Conservation (phyloP, 1,140 invertebrate genomes). For the Uloborus diversus region DNA sequence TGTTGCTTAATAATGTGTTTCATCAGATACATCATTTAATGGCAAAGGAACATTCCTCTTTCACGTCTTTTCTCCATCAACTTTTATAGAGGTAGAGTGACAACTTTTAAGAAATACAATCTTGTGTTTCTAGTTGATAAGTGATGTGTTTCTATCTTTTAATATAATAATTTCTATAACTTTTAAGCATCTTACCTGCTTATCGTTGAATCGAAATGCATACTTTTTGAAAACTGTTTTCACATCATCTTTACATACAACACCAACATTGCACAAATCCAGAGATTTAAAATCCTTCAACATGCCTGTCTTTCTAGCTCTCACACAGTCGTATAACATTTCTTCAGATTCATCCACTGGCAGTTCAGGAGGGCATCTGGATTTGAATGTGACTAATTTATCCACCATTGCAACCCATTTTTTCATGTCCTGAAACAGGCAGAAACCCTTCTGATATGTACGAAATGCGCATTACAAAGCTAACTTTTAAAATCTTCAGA, state of each 20-base stretch:
- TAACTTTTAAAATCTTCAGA: too few species aligned
- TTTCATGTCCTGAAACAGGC: conserved; percentile 10
- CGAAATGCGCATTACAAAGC: too few species aligned
- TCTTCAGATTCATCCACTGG: conserved; percentile 34
- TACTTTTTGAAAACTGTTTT: conserved; percentile 23
- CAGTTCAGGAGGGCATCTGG: conserved; percentile 20
- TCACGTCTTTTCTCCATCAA: too few species aligned
- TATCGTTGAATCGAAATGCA: conserved; percentile 34
- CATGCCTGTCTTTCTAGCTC: conserved; percentile 23
- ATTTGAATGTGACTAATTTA: conserved; percentile 34
- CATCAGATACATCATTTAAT: too few species aligned
- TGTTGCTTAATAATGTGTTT: too few species aligned
- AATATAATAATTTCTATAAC: not conserved
- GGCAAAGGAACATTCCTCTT: too few species aligned
- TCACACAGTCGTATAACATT: conserved; percentile 21
- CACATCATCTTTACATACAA: conserved; percentile 40
- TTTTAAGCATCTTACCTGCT: conserved; percentile 15
- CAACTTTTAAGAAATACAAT: too few species aligned
- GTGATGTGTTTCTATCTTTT: too few species aligned
- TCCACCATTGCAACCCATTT: conserved; percentile 36
- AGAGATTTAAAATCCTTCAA: conserved; percentile 38
- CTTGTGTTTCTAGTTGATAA: too few species aligned
- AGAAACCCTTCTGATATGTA: too few species aligned
- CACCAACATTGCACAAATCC: conserved; percentile 42
- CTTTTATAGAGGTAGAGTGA: too few species aligned